Evolutionary conservation across 2,113 vertebrate genomes (phyloP).

Genomic region (Emydocephalus ijimae): DNA sequence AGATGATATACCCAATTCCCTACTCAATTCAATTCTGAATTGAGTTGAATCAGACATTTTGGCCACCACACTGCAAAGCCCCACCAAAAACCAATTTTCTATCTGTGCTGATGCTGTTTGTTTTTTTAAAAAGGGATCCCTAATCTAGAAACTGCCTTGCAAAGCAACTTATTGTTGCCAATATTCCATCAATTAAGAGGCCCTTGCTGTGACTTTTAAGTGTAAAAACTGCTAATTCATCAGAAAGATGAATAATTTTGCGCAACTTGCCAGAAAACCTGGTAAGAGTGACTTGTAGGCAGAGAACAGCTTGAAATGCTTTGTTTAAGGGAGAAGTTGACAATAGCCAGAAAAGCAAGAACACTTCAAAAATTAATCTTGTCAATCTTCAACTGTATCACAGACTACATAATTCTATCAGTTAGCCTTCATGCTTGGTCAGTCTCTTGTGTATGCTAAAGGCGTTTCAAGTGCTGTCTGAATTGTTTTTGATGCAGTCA

Average conservation of each 20-base stretch:
- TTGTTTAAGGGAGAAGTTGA: conserved; percentile 43
- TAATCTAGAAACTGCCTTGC: not conserved
- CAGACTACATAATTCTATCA: conserved; percentile 30
- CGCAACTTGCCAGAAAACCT: conserved; percentile 6
- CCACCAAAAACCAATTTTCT: not conserved
- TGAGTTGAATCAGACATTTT: not conserved
- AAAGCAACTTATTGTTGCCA: not conserved
- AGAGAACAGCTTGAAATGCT: conserved; percentile 53
- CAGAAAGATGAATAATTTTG: conserved; percentile 45
- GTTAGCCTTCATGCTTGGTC: conserved; percentile 39
- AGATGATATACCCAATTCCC: not conserved
- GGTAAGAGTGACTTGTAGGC: conserved; percentile 45
- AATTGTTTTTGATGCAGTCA: conserved; percentile 30
- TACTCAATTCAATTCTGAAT: not conserved
- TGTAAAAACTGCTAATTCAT: conserved; percentile 33
- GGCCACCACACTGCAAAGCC: not conserved
- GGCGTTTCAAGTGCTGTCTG: conserved; percentile 26
- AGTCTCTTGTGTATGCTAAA: conserved; percentile 18
- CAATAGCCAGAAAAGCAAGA: conserved; percentile 58
- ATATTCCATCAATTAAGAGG: not conserved
- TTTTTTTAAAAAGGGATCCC: not conserved
- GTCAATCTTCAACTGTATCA: conserved; percentile 56
- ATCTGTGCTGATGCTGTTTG: not conserved
- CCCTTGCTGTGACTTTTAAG: not conserved
- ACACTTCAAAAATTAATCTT: conserved; percentile 58